Evolutionary conservation across 2,888 invertebrate genomes (phyloP).

Genomic region (Platynereis dumerilii): DNA sequence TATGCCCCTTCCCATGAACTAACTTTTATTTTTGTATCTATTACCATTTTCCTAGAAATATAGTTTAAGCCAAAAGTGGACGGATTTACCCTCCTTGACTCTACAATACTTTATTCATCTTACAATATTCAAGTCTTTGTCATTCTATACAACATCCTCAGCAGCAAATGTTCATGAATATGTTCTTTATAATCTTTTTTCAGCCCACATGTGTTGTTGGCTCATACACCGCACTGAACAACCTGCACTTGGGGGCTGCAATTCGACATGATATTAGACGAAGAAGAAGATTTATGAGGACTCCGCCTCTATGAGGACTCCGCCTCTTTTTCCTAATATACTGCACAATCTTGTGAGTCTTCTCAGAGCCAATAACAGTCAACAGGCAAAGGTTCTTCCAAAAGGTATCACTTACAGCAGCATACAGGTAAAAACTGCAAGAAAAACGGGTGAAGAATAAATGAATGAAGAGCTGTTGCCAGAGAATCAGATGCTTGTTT

Average conservation of each 20-base stretch:
- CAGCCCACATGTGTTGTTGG: no score
- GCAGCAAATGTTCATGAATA: no score
- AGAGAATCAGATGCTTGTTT: neutral
- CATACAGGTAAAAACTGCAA: neutral
- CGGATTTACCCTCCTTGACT: no score
- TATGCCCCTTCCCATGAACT: no score
- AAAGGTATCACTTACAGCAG: neutral
- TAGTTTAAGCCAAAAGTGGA: no score
- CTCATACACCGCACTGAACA: neutral
- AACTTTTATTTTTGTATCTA: no score
- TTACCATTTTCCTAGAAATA: no score
- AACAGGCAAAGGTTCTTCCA: neutral
- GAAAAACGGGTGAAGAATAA: conserved; percentile 3
- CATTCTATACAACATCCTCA: no score
- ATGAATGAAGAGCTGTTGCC: conserved; percentile 4
- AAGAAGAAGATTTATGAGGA: conserved; percentile 8
- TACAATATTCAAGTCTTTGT: no score
- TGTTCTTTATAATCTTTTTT: no score
- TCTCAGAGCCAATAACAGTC: neutral
- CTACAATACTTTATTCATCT: no score
- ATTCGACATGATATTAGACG: neutral
- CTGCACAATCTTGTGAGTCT: neutral
- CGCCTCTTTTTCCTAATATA: neutral
- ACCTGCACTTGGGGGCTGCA: neutral
- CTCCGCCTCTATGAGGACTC: neutral